These are phyloP conservation scores for Lepus timidus DNA, from an alignment of 2,113 vertebrate species.

Conservation along the genomic window DNA sequence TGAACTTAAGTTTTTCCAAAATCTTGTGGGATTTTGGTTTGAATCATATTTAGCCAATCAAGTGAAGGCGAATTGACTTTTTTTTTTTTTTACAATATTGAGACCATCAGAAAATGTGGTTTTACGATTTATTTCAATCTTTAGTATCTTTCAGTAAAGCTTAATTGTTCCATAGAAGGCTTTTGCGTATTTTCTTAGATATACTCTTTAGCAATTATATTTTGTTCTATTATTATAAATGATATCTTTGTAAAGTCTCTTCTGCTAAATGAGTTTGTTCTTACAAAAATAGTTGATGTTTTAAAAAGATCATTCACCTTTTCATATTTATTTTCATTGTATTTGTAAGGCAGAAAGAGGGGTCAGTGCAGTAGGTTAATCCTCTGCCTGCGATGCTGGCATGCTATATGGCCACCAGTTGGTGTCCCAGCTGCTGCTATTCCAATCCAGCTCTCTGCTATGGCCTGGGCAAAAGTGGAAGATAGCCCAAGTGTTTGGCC, in stretches of 20 bases:
- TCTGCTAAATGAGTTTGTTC: background rate
- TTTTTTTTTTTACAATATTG: background rate
- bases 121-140: background rate
- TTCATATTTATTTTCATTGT: too few species aligned
- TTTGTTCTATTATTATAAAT: background rate
- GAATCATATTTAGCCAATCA: background rate
- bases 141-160: background rate
- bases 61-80: background rate
- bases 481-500: too few species aligned
- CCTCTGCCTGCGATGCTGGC: too few species aligned
- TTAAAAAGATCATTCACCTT: too few species aligned
- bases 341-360: too few species aligned
- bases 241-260: background rate
- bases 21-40: background rate
- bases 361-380: too few species aligned
- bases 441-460: too few species aligned
- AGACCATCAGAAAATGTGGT: background rate
- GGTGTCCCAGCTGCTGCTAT: too few species aligned
- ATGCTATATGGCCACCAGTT: too few species aligned
- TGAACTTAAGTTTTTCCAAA: background rate
- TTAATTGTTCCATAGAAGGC: background rate
- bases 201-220: constrained; percentile 4
- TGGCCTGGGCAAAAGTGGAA: too few species aligned
- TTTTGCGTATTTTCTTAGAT: background rate
- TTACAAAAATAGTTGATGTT: background rate